These are phyloP conservation scores for Labeo catla DNA, from an alignment of 2,113 vertebrate genomes.

Conservation along the genomic window DNA sequence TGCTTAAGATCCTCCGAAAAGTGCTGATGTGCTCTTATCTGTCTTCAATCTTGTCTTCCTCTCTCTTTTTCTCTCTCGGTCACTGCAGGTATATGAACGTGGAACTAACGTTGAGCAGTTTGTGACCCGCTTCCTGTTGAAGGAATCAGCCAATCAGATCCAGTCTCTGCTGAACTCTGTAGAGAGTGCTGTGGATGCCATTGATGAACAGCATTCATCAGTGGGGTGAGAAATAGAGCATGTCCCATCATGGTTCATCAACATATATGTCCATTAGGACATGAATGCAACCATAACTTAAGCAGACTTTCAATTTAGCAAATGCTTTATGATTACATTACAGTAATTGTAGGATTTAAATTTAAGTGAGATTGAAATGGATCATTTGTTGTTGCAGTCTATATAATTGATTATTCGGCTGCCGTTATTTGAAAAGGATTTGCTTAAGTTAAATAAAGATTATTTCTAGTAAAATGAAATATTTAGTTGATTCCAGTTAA, in stretches of 20 bases:
- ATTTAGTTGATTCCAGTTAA: neutral
- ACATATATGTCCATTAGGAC: neutral
- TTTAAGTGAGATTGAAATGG: neutral
- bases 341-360: neutral
- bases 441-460: neutral
- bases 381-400: neutral
- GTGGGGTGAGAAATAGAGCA: conserved; percentile 11
- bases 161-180: conserved; percentile 94
- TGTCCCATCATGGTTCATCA: neutral
- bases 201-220: conserved; percentile 92
- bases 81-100: conserved; percentile 88
- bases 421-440: neutral
- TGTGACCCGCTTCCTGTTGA: conserved; percentile 94
- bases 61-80: neutral
- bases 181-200: conserved; percentile 95
- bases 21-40: conserved; percentile 40
- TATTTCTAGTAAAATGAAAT: neutral
- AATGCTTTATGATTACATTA: conserved; percentile 6
- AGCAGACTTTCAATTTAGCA: neutral
- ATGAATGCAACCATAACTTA: neutral
- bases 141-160: conserved; percentile 95
- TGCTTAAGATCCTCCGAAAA: conserved; percentile 30
- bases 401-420: neutral
- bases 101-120: conserved; percentile 95
- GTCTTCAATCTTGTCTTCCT: neutral